These are phyloP conservation scores for Amiota minor DNA, from an alignment of 2,888 invertebrate genomes.

Conservation along the genomic window DNA sequence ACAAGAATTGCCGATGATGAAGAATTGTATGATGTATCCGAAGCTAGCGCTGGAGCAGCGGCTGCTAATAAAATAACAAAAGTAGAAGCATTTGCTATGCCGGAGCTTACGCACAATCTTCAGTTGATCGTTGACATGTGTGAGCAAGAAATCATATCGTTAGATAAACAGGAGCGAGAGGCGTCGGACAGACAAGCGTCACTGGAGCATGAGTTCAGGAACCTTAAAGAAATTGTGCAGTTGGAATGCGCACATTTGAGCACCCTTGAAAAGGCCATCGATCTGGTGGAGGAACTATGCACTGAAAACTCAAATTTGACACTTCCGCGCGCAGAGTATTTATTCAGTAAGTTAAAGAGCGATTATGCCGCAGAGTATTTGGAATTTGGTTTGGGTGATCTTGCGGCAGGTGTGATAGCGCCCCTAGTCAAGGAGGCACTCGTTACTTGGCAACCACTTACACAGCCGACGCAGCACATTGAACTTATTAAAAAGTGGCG, in stretches of 20 bases:
- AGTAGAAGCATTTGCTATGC: constrained; percentile 78
- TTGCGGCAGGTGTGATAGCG: constrained; percentile 88
- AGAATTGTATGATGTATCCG: constrained; percentile 76
- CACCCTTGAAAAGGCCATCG: constrained; percentile 81
- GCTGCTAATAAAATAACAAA: constrained; percentile 30
- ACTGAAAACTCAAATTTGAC: constrained; percentile 69
- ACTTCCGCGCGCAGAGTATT: constrained; percentile 73
- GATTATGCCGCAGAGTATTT: constrained; percentile 85
- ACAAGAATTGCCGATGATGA: constrained; percentile 75
- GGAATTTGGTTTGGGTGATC: constrained; percentile 85
- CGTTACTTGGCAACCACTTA: constrained; percentile 85
- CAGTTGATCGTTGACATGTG: constrained; percentile 92
- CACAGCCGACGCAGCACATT: constrained; percentile 79
- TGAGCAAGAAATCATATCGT: constrained; percentile 94
- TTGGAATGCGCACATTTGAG: constrained; percentile 83
- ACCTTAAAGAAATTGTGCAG: constrained; percentile 79
- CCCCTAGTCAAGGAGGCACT: constrained; percentile 86
- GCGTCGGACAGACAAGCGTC: constrained; percentile 86
- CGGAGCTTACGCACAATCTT: constrained; percentile 94
- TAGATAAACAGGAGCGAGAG: constrained; percentile 84
- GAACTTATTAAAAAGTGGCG: constrained; percentile 83
- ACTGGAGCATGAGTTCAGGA: constrained; percentile 85
- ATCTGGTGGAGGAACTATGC: constrained; percentile 77
- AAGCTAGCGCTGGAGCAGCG: constrained; percentile 75
- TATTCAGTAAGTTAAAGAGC: constrained; percentile 74